A percentile compares a stretch with the other conserved stretches of the same genome.
Evolutionary conservation across 2,888 invertebrate genomes (phyloP).

Genomic region (Eilema griseolum): DNA sequence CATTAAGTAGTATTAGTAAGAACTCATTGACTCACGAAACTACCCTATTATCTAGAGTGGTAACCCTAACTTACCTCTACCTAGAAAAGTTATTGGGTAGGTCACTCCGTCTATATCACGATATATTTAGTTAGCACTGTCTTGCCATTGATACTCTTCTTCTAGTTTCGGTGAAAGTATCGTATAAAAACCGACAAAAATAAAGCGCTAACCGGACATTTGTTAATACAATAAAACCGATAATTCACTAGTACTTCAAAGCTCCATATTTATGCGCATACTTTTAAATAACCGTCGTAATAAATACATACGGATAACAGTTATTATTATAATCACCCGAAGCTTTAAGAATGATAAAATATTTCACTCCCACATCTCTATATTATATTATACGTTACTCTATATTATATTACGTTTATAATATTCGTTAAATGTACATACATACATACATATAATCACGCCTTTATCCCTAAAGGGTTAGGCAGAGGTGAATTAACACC

Average conservation of each 20-base stretch:
- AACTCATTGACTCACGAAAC: no score
- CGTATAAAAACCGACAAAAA: not conserved
- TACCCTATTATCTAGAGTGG: no score
- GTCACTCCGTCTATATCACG: not conserved
- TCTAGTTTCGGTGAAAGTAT: not conserved
- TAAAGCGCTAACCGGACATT: not conserved
- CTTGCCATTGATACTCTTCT: not conserved
- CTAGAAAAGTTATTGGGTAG: no score
- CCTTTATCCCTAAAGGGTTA: no score
- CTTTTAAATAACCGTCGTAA: not conserved
- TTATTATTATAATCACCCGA: constrained; percentile 10
- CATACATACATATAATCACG: no score
- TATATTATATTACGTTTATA: not conserved
- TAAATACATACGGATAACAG: constrained; percentile 2
- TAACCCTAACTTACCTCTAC: no score
- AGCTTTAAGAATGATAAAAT: constrained; percentile 4
- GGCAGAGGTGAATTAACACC: no score
- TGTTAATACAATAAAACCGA: not conserved
- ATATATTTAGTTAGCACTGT: not conserved
- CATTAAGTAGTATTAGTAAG: no score
- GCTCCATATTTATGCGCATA: not conserved
- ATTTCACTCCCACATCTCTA: constrained; percentile 2
- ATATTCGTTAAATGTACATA: no score
- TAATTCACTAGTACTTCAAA: not conserved
- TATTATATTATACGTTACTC: not conserved